Percentiles rank a stretch among this genome's conserved stretches.
phyloP scores from a whole-genome alignment of 2,888 invertebrate genomes.

The Dendrolimus houi region DNA sequence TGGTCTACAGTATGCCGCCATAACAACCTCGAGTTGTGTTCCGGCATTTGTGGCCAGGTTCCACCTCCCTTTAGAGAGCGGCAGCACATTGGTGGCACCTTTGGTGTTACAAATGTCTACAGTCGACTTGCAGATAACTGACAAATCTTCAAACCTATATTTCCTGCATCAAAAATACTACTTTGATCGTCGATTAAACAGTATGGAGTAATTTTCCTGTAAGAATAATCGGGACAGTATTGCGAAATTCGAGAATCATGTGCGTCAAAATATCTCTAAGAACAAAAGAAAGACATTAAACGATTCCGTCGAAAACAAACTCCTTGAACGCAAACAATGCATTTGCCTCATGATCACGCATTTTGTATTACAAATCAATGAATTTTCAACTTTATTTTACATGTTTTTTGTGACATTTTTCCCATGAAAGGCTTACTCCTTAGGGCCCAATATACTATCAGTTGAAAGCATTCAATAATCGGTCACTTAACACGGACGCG shows the following conservation, averaged over 20 bases:
- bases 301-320: background rate
- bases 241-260: background rate
- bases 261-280: background rate
- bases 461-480: conserved; percentile 42
- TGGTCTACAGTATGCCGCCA: no score
- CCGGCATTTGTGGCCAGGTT: no score
- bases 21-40: no score
- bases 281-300: background rate
- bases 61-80: no score
- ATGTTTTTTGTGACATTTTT: no score
- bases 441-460: background rate
- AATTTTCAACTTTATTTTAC: no score
- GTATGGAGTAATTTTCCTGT: background rate
- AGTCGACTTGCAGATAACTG: background rate
- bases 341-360: background rate
- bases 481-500: conserved; percentile 40
- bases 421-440: background rate
- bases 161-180: background rate
- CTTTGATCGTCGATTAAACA: background rate
- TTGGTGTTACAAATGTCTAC: no score
- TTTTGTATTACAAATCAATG: no score
- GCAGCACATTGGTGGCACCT: no score
- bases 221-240: background rate
- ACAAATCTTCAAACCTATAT: background rate
- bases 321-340: background rate